phyloP scores from a whole-genome alignment of 2,113 vertebrate genomes.

The Nothobranchius kuhntae region DNA sequence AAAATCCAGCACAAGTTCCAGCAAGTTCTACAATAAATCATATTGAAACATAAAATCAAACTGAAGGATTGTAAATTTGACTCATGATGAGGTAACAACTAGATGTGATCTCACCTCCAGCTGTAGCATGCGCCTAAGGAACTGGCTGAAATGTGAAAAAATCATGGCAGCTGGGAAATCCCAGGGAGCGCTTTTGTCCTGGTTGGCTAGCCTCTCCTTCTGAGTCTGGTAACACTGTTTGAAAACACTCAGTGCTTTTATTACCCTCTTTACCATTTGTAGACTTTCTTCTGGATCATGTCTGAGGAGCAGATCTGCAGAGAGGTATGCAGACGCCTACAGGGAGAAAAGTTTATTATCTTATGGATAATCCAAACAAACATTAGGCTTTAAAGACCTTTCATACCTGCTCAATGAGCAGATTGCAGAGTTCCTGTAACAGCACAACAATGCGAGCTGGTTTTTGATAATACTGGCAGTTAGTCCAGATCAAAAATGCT shows the following conservation, averaged over 20 bases:
- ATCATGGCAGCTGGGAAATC: constrained; percentile 83
- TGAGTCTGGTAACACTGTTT: constrained; percentile 77
- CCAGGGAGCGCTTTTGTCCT: constrained; percentile 72
- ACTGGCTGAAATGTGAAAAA: constrained; percentile 80
- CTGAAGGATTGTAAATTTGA: neutral
- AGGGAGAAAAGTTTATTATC: constrained; percentile 10
- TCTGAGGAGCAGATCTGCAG: constrained; percentile 77
- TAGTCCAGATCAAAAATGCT: constrained; percentile 82
- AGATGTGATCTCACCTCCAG: constrained; percentile 73
- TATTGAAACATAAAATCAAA: neutral
- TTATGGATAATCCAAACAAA: constrained; percentile 3
- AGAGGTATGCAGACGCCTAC: constrained; percentile 78
- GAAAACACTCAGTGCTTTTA: constrained; percentile 74
- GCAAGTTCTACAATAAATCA: constrained; percentile 71
- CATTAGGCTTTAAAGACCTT: neutral
- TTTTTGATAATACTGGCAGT: constrained; percentile 77
- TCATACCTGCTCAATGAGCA: constrained; percentile 81
- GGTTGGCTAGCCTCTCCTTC: constrained; percentile 69
- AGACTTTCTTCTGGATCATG: constrained; percentile 81
- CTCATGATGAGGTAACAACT: neutral
- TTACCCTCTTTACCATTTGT: constrained; percentile 74
- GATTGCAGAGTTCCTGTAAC: constrained; percentile 83
- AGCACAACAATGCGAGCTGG: constrained; percentile 77
- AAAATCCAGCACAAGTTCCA: constrained; percentile 79
- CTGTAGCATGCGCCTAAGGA: constrained; percentile 77